Percentiles rank a stretch among this genome's conserved stretches.
These are phyloP conservation scores for Belgica antarctica DNA, from an alignment of 2,888 invertebrate genomes.

Conservation along the genomic window DNA sequence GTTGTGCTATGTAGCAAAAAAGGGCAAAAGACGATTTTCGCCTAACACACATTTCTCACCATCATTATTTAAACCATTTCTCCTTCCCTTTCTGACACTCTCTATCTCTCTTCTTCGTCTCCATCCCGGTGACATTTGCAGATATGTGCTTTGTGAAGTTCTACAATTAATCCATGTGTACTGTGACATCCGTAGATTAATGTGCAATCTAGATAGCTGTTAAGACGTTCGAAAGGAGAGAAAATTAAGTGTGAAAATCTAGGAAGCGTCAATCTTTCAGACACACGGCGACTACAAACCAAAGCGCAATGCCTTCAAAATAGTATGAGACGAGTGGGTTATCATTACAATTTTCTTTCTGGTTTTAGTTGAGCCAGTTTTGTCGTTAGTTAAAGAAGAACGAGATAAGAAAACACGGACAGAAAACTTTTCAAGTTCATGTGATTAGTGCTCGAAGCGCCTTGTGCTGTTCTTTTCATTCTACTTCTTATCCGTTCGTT, in stretches of 20 bases:
- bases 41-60: not conserved
- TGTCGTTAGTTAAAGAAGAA: not conserved
- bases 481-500: not conserved
- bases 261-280: too few species aligned
- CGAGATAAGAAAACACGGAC: not conserved
- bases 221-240: too few species aligned
- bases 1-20: not conserved
- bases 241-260: too few species aligned
- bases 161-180: conserved; percentile 4
- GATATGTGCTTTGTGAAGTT: conserved; percentile 13
- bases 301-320: conserved; percentile 13
- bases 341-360: not conserved
- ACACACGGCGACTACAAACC: too few species aligned
- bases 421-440: not conserved
- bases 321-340: not conserved
- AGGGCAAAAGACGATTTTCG: not conserved
- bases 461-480: not conserved
- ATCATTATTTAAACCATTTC: too few species aligned
- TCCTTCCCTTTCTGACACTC: not conserved
- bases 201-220: conserved; percentile 19
- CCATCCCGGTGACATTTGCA: not conserved
- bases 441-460: not conserved
- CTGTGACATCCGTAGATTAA: conserved; percentile 19
- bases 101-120: conserved; percentile 6
- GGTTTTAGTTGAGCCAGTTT: not conserved